These are phyloP conservation scores for Allolobophora icterica DNA, from an alignment of 2,888 invertebrate genomes.

Conservation along the genomic window DNA sequence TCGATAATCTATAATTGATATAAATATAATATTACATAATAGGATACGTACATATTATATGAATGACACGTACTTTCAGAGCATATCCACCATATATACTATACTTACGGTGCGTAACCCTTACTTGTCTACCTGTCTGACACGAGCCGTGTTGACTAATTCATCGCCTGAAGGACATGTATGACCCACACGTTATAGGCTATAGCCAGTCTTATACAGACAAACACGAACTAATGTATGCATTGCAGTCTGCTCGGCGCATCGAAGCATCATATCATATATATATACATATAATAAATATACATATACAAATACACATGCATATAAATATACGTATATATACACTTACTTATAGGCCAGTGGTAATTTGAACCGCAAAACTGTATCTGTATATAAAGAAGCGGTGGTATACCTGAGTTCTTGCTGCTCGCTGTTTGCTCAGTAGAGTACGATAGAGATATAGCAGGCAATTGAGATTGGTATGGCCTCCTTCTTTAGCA, in stretches of 20 bases:
- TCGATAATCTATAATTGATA: background rate
- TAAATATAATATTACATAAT: background rate
- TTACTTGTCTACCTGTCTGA: background rate
- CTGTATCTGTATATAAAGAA: background rate
- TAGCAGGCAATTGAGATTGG: slow-evolving; percentile 2
- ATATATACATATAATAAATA: background rate
- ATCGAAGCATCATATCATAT: background rate
- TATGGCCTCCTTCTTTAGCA: background rate
- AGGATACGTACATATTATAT: background rate
- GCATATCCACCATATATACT: background rate
- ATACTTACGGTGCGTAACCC: background rate
- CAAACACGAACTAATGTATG: background rate
- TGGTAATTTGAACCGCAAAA: too few relatives aligned
- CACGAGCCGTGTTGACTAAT: background rate
- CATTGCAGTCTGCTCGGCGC: background rate
- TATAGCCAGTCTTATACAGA: background rate
- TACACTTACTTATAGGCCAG: background rate
- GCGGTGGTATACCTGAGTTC: background rate
- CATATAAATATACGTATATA: background rate
- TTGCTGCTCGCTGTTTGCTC: background rate
- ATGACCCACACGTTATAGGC: background rate
- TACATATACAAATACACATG: background rate
- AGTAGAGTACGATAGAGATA: background rate
- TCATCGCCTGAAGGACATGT: background rate
- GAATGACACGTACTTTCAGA: background rate